Conservation (phyloP, 2,888 invertebrate species). For the Orthosia cruda region DNA sequence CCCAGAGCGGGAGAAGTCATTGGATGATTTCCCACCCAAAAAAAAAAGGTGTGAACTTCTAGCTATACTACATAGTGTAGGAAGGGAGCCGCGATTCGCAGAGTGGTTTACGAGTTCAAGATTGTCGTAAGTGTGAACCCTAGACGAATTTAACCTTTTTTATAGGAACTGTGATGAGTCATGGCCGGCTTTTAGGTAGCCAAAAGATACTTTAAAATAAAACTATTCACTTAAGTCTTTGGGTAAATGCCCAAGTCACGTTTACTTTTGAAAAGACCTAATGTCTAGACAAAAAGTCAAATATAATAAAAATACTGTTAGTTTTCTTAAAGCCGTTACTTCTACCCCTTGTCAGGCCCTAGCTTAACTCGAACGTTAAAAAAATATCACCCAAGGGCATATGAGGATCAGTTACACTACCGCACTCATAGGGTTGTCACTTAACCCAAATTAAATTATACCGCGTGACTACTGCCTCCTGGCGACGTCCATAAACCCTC, state of each 20-base stretch:
- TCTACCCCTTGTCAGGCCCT: slow-evolving; percentile 14
- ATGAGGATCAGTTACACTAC: slow-evolving; percentile 54
- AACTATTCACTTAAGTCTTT: not conserved
- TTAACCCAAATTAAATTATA: slow-evolving; percentile 69
- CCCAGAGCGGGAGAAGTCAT: too few species aligned
- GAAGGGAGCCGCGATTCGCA: not conserved
- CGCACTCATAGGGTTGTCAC: slow-evolving; percentile 62
- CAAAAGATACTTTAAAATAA: not conserved
- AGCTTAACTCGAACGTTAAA: slow-evolving; percentile 45
- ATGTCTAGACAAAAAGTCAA: slow-evolving; percentile 23
- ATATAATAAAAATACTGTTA: slow-evolving; percentile 34
- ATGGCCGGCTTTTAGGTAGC: not conserved
- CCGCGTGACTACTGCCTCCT: slow-evolving; percentile 45
- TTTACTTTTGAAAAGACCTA: slow-evolving; percentile 19
- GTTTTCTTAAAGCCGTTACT: slow-evolving; percentile 37
- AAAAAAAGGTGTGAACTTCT: too few species aligned
- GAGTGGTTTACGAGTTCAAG: slow-evolving; percentile 7
- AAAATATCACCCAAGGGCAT: slow-evolving; percentile 52
- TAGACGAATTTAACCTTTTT: slow-evolving; percentile 12
- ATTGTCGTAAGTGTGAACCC: slow-evolving; percentile 6
- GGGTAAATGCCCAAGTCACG: not conserved
- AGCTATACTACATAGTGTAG: not conserved
- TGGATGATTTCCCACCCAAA: too few species aligned
- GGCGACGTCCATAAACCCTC: slow-evolving; percentile 46
- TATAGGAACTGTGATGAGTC: not conserved